phyloP scores from a whole-genome alignment of 2,113 vertebrate genomes.

The Heterotilapia buettikoferi region DNA sequence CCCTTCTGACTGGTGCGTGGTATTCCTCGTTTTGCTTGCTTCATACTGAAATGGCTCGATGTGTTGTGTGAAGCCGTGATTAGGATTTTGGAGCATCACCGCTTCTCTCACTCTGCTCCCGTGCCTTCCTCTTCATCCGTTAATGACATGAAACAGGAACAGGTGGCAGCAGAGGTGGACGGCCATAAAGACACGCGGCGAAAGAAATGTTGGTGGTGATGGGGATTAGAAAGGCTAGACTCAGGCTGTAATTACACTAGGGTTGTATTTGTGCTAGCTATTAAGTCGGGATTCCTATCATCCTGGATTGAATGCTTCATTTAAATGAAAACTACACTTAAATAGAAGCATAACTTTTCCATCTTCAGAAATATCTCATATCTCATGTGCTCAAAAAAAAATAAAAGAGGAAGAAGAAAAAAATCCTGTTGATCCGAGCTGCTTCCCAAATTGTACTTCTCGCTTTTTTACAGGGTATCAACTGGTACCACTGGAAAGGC shows the following conservation, averaged over 20 bases:
- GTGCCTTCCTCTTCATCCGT: background rate
- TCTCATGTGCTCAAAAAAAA: background rate
- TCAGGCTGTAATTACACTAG: background rate
- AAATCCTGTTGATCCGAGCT: background rate
- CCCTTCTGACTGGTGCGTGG: background rate
- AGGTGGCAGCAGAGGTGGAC: background rate
- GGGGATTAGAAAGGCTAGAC: background rate
- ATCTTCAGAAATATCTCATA: background rate
- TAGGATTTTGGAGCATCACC: slow-evolving; percentile 9
- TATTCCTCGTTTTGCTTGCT: background rate
- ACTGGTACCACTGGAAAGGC: slow-evolving; percentile 99
- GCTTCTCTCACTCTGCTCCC: background rate
- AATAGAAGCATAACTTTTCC: background rate
- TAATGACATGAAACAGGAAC: slow-evolving; percentile 25
- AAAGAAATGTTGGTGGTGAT: background rate
- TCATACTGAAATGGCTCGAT: background rate
- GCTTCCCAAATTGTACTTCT: background rate
- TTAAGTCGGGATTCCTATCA: background rate
- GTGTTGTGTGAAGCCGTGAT: slow-evolving; percentile 37
- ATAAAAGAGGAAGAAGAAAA: background rate
- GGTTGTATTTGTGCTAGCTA: background rate
- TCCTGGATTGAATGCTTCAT: background rate
- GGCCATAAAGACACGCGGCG: background rate
- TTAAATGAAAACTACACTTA: background rate
- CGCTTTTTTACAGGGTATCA: slow-evolving; percentile 82